Base-by-base conservation (phyloP, 2,888 invertebrate species). In the Gerosis bhagava region DNA sequence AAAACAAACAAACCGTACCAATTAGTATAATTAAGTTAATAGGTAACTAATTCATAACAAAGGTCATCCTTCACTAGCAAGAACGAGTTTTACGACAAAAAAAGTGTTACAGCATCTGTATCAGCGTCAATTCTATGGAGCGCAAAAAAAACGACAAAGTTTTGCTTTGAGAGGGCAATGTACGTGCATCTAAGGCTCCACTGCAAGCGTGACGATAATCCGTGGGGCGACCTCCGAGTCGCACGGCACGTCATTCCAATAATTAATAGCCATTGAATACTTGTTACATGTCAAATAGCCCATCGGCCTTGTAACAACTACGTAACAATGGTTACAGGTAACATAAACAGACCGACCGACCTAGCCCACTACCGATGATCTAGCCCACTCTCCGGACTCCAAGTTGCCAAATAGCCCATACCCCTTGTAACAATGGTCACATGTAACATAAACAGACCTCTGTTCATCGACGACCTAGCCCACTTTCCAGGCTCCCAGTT, bases 391-490 rank as follows among this genome's bases (percentile, higher is more conserved):
- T 17, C 10, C 31, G 19, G 19, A 17, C 26, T 4, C 19, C 19
- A 6, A n/a, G 17, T 5, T 34, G 17, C 19, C 19, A 69, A 66
- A 63, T 63, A 62, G 53, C 48, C 56, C 48, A 58, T 50, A 53
- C 67, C 59, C 73, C 74, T 75, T 70, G 70, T 67, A 50, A 67
- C 65, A 71, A 68, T 62, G 52, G 60, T 46, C 57, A 51, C 55
- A 45, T 29, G 51, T 45, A 43, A 35, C 44, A 10, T 17, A 25
- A 37, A 11, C 24, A 28, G 50, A 53, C 43, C 3, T 21, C 36
- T 46, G n/a, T n/a, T n/a, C 51, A 40, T 37, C 49, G 51, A 10
- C 28, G 26, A n/a, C n/a, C n/a, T n/a, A n/a, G n/a, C n/a, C 43
- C 54, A 26, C 3, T 2, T 5, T 17, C 10, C 31, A 6, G 19